Conservation (phyloP, 2,797 vertebrate species). For the Enteromius thamalakanensis region DNA sequence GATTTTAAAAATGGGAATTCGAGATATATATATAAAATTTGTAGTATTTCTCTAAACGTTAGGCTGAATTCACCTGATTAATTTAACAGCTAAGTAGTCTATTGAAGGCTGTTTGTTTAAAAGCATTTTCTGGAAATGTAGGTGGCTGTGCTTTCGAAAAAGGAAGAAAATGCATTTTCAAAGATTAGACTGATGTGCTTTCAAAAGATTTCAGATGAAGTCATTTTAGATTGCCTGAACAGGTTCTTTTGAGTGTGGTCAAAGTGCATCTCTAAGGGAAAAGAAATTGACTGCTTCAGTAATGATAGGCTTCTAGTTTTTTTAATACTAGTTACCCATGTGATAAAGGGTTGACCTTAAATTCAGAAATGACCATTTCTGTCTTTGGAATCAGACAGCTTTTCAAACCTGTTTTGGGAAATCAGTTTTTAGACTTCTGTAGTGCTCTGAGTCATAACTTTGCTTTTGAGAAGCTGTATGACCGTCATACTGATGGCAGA, state of each 20-base stretch:
- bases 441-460: not conserved
- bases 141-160: not conserved
- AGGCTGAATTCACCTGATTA: not conserved
- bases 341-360: conserved; percentile 26
- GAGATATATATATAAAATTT: not conserved
- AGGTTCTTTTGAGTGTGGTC: conserved; percentile 33
- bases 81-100: conserved; percentile 6
- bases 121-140: conserved; percentile 19
- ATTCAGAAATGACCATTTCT: conserved; percentile 36
- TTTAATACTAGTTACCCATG: conserved; percentile 18
- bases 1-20: not conserved
- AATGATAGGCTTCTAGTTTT: conserved; percentile 30
- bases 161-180: conserved; percentile 12
- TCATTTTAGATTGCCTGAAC: conserved; percentile 30
- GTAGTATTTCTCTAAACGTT: not conserved
- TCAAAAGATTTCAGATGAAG: conserved; percentile 25
- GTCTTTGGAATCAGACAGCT: conserved; percentile 1
- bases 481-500: not conserved
- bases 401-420: not conserved
- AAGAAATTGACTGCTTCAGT: conserved; percentile 26
- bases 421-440: not conserved
- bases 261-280: conserved; percentile 9
- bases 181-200: conserved; percentile 10
- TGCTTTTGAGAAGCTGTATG: not conserved
- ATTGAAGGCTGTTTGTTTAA: conserved; percentile 1